A percentile compares a stretch with the other conserved stretches of the same genome.
Evolutionary conservation across 1,140 invertebrate species (phyloP).

Genomic region (Platyscapa corneri): DNA sequence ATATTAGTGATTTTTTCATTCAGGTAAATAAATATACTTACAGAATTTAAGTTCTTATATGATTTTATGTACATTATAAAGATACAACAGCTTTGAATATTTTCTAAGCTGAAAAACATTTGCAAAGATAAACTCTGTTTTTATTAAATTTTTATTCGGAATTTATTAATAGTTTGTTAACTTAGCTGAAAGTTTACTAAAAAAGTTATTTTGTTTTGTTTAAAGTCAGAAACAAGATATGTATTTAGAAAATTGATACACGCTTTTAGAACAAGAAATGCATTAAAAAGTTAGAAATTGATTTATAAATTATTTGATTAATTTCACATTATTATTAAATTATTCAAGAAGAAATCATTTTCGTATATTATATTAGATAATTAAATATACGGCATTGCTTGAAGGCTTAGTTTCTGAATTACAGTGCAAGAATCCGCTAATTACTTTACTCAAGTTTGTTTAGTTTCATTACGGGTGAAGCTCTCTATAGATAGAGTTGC

Average conservation of each 20-base stretch:
- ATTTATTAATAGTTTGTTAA: too few relatives aligned
- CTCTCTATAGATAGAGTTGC: background rate
- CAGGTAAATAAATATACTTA: background rate
- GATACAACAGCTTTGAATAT: background rate
- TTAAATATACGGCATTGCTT: constrained; percentile 26
- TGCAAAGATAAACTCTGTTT: too few relatives aligned
- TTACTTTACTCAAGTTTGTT: constrained; percentile 41
- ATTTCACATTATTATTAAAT: background rate
- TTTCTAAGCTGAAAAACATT: too few relatives aligned
- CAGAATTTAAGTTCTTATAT: background rate
- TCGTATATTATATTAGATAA: background rate
- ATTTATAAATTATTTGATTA: background rate
- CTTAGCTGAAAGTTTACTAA: too few relatives aligned
- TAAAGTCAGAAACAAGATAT: too few relatives aligned
- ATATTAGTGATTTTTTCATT: background rate
- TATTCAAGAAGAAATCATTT: background rate
- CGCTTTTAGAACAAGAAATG: background rate
- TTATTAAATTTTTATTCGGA: too few relatives aligned
- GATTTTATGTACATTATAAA: background rate
- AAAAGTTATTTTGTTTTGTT: too few relatives aligned
- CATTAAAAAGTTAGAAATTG: background rate
- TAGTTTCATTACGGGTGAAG: constrained; percentile 17
- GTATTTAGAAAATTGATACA: too few relatives aligned
- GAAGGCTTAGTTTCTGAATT: constrained; percentile 21
- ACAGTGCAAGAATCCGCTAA: constrained; percentile 25